phyloP scores from a whole-genome alignment of 2,888 invertebrate species.

The Dolichomitus sp. region DNA sequence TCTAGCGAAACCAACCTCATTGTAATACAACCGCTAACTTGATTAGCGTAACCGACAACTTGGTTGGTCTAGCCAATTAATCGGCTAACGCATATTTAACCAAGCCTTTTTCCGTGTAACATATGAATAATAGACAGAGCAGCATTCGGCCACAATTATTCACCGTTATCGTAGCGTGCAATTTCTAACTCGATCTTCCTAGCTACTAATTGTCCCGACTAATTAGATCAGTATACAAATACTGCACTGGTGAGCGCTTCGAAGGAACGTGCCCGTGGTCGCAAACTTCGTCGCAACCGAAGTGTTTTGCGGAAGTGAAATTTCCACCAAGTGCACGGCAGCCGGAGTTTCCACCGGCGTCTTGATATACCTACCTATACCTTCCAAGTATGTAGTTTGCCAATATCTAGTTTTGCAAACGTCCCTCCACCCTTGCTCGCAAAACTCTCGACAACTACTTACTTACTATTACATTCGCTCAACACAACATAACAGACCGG shows the following conservation, averaged over 20 bases:
- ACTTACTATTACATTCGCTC: constrained; percentile 36
- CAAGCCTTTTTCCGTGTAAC: not conserved
- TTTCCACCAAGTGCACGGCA: constrained; percentile 63
- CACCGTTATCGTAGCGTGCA: constrained; percentile 35
- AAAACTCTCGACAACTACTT: constrained; percentile 60
- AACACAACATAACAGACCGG: not conserved
- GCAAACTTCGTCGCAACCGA: constrained; percentile 59
- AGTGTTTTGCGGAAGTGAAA: constrained; percentile 67
- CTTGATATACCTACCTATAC: constrained; percentile 39
- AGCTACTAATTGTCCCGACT: constrained; percentile 62
- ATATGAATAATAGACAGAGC: constrained; percentile 8
- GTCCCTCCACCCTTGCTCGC: constrained; percentile 9
- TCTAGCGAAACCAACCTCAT: too few relatives aligned
- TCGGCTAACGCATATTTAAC: not conserved
- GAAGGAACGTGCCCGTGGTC: constrained; percentile 40
- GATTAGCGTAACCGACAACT: too few relatives aligned
- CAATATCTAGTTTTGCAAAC: constrained; percentile 55
- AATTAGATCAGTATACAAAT: constrained; percentile 63
- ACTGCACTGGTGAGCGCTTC: constrained; percentile 27
- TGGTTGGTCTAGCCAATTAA: not conserved
- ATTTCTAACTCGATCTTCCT: constrained; percentile 56
- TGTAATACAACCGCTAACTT: too few relatives aligned
- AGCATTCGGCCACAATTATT: constrained; percentile 37
- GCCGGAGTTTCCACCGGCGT: constrained; percentile 57
- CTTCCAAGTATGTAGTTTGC: constrained; percentile 39